Base-by-base conservation (phyloP, 2,113 vertebrate genomes). In the Myotis davidii region DNA sequence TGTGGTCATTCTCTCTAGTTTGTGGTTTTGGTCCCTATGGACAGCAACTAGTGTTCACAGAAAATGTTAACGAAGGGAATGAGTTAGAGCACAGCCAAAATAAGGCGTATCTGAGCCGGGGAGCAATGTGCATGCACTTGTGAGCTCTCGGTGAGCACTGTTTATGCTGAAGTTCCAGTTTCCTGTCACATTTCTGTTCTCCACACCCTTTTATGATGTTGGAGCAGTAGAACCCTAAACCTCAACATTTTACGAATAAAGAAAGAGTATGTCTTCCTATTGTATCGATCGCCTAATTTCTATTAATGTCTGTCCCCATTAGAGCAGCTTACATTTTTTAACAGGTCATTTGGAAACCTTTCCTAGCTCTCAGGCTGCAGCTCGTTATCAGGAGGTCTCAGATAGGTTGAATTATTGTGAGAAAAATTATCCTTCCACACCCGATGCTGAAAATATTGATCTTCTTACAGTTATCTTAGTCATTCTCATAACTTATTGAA, bases 1-100 rank as follows among this genome's bases (percentile, higher is more conserved):
- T 88, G 29, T 96, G 84, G 61, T 91, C 32, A 65, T 94, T 97
- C 61, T 95, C 25, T 94, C 52, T 29, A 95, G 82, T 94, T 77
- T 95, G 73, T 96, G 82, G 88, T 79, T 85, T 85, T n/a, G 78
- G 70, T 92, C 96, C 95, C 56, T 92, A 73, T 95, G 74, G 96
- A 87, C 96, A 96, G 81, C 48, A 74, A 77, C 61, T 74, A 13
- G 59, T 69, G 34, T 94, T 94, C 10, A 52, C 77, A 85, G 92
- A 78, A 92, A 94, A 93, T 92, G 94, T 94, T 90, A 93, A 90
- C 76, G 73, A 67, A 91, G 56, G 61, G 83, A 59, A 21, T 88
- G 79, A 50, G 42, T 88, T 93, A 69, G 73, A 86, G 42, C 81
- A 59, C 85, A 94, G 93, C 48, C 81, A 77, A 59, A 65, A 59